phyloP scores from a whole-genome alignment of 2,888 invertebrate genomes.

The Euphydryas editha region DNA sequence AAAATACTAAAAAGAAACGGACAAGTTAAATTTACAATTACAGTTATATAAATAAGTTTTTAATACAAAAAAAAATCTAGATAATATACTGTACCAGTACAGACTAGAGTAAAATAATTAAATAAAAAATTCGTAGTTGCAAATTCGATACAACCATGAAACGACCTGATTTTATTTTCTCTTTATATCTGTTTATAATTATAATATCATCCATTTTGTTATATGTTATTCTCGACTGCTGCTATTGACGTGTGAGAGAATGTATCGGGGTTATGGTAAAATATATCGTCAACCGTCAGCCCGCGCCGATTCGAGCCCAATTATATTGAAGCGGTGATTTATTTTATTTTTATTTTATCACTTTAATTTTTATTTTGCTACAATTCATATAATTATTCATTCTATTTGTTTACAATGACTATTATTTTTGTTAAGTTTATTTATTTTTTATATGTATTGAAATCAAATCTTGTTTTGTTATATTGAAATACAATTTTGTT shows the following conservation, averaged over 20 bases:
- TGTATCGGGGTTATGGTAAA: slow-evolving; percentile 31
- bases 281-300: slow-evolving; percentile 27
- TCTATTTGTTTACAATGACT: no score
- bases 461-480: no score
- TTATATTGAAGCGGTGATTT: slow-evolving; percentile 21
- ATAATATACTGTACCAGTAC: no score
- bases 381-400: neutral
- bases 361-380: neutral
- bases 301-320: slow-evolving; percentile 18
- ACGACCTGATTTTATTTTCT: slow-evolving; percentile 2
- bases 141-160: neutral
- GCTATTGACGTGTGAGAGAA: slow-evolving; percentile 25
- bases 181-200: slow-evolving; percentile 13
- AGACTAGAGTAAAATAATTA: no score
- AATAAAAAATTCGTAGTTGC: neutral
- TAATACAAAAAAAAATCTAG: no score
- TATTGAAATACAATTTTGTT: no score
- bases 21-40: no score
- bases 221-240: slow-evolving; percentile 12
- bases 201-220: slow-evolving; percentile 8
- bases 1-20: no score
- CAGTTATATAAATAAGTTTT: no score
- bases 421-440: no score
- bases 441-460: no score
- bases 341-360: neutral